Conservation (phyloP, 2,113 vertebrate genomes). For the Caloenas nicobarica region DNA sequence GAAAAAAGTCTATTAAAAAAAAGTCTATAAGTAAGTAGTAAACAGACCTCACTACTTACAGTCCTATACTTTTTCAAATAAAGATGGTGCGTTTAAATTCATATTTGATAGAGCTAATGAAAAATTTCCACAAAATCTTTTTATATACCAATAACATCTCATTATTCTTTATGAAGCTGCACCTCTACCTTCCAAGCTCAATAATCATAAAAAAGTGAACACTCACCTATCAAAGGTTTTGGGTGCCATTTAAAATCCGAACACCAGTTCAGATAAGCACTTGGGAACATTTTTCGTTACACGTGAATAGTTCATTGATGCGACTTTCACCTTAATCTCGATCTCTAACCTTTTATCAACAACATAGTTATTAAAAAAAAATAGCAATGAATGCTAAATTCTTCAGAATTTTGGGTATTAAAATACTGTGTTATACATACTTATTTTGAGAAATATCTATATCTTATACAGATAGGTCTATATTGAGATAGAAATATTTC, state of each 20-base stretch:
- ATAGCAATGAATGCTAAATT: background rate
- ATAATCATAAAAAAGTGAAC: background rate
- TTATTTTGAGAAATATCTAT: background rate
- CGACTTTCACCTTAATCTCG: background rate
- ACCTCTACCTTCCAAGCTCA: background rate
- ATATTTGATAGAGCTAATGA: constrained; percentile 66
- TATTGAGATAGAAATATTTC: background rate
- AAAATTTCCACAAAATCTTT: constrained; percentile 64
- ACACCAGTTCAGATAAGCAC: background rate
- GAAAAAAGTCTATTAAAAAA: background rate
- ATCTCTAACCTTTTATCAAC: background rate
- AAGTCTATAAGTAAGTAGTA: background rate
- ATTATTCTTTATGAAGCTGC: background rate
- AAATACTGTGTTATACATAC: background rate
- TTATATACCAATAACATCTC: background rate
- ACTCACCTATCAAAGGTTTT: background rate
- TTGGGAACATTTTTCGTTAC: background rate
- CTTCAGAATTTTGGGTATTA: background rate
- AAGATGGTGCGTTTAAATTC: constrained; percentile 45
- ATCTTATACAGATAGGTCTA: background rate
- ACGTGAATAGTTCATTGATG: background rate
- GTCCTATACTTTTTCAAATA: constrained; percentile 22
- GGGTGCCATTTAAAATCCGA: background rate
- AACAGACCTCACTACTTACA: constrained; percentile 12
- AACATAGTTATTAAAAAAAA: background rate